A percentile compares a stretch with the other conserved stretches of the same genome.
Evolutionary conservation across 2,113 vertebrate species (phyloP).

Genomic region (Semnornis frantzii): DNA sequence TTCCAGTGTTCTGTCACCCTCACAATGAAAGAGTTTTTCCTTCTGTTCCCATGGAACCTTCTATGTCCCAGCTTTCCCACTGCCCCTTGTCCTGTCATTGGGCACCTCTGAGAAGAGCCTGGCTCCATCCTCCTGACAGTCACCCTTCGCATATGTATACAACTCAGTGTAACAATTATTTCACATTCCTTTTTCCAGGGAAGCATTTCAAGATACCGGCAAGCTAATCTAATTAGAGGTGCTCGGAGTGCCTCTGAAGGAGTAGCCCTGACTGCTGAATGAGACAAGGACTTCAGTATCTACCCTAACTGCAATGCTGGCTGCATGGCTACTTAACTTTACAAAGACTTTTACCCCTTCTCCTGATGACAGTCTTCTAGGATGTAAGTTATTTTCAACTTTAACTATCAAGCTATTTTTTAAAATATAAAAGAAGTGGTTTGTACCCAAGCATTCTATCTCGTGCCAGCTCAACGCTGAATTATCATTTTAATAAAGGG

Average conservation of each 20-base stretch:
- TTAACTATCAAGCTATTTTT: neutral
- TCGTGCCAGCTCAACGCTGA: neutral
- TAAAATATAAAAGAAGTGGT: neutral
- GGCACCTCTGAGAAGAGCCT: too few species aligned
- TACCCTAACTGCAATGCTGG: neutral
- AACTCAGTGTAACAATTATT: neutral
- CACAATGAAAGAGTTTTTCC: too few species aligned
- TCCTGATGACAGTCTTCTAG: neutral
- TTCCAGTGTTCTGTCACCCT: too few species aligned
- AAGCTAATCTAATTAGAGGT: neutral
- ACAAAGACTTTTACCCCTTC: neutral
- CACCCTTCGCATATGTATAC: too few species aligned
- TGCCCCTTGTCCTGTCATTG: too few species aligned
- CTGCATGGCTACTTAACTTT: neutral
- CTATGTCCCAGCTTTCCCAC: too few species aligned
- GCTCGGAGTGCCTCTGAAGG: neutral
- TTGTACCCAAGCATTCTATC: neutral
- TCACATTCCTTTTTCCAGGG: neutral
- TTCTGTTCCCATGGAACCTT: too few species aligned
- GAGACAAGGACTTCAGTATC: neutral
- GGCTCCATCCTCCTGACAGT: too few species aligned
- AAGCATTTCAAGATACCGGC: neutral
- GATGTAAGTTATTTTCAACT: neutral
- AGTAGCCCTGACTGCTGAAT: neutral
- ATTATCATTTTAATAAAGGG: neutral